Evolutionary conservation across 2,797 vertebrate genomes (phyloP).

Genomic region (Ptychobarbus kaznakovi): DNA sequence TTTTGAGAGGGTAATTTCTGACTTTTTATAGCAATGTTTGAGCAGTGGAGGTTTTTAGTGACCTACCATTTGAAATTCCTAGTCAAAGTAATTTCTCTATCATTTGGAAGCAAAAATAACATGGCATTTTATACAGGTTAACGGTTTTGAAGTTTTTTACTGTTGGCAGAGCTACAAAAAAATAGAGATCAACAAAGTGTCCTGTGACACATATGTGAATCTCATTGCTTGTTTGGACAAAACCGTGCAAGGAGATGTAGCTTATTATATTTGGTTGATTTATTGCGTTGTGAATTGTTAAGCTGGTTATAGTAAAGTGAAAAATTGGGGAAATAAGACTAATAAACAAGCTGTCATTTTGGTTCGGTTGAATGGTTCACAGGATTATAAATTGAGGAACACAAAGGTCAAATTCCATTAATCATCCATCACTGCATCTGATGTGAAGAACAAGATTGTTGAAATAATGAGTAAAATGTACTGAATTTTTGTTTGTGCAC

Average conservation of each 20-base stretch:
- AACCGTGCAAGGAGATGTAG: neutral
- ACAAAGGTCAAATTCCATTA: too few species aligned
- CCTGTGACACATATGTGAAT: neutral
- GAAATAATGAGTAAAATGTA: neutral
- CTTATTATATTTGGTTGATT: neutral
- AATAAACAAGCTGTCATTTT: neutral
- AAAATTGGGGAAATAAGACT: neutral
- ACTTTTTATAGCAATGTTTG: neutral
- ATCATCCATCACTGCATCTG: too few species aligned
- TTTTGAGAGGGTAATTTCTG: neutral
- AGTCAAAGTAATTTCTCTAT: neutral
- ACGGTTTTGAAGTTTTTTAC: neutral
- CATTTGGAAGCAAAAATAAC: neutral
- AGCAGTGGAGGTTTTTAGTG: neutral
- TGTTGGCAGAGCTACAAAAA: neutral
- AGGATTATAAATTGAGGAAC: too few species aligned
- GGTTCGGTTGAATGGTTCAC: neutral
- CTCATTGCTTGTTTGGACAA: neutral
- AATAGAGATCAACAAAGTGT: neutral
- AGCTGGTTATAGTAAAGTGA: neutral
- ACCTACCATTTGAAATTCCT: neutral
- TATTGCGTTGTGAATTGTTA: neutral
- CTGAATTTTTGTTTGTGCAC: neutral
- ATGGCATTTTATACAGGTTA: neutral
- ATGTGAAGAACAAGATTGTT: too few species aligned